Percentiles rank a stretch among this genome's conserved stretches.
Evolutionary conservation across 2,888 invertebrate genomes (phyloP).

Genomic region (Trichopria drosophilae): DNA sequence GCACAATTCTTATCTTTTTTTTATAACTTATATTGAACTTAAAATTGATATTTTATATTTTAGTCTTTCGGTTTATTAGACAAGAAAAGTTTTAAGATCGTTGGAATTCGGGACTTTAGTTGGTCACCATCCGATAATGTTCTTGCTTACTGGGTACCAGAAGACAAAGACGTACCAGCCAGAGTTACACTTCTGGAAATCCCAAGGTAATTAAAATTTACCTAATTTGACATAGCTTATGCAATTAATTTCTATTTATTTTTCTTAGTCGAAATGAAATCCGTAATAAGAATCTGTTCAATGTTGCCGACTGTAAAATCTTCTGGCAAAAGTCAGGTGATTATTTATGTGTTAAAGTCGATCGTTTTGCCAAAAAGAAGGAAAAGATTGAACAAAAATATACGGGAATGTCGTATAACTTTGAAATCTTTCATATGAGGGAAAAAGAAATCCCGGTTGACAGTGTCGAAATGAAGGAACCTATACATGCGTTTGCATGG

Average conservation of each 20-base stretch:
- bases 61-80: constrained; percentile 89
- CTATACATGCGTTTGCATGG: constrained; percentile 95
- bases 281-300: constrained; percentile 94
- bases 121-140: constrained; percentile 98
- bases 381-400: constrained; percentile 94
- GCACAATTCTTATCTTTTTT: constrained; percentile 8
- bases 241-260: constrained; percentile 14
- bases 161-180: constrained; percentile 95
- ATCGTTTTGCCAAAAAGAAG: constrained; percentile 86
- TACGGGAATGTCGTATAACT: constrained; percentile 95
- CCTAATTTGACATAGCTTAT: constrained; percentile 6
- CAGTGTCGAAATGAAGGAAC: constrained; percentile 92
- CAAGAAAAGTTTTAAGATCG: constrained; percentile 90
- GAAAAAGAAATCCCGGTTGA: constrained; percentile 98
- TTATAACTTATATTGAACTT: constrained; percentile 6
- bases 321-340: constrained; percentile 99
- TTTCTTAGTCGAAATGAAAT: constrained; percentile 71
- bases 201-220: constrained; percentile 66
- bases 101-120: constrained; percentile 89
- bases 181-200: constrained; percentile 90
- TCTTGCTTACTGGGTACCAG: constrained; percentile 97
- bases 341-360: constrained; percentile 94
- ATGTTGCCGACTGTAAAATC: constrained; percentile 96
- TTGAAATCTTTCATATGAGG: constrained; percentile 98
- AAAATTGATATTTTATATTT: constrained; percentile 38